Base-by-base conservation (phyloP, 1,140 invertebrate genomes). In the Helicorthomorpha holstii region DNA sequence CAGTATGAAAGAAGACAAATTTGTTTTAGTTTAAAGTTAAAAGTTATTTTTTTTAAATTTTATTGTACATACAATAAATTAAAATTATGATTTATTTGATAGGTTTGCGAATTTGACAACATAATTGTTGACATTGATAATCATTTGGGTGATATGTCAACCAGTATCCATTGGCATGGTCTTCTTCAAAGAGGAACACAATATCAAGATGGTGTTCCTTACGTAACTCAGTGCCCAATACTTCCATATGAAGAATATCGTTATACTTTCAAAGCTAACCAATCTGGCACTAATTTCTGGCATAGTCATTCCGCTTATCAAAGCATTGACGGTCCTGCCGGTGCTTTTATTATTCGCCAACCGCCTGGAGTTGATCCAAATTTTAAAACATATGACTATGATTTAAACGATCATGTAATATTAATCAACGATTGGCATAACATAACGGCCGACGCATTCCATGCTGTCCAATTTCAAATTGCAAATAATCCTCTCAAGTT, bases 181-280 rank as follows among this genome's bases (percentile, higher is more conserved):
- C 73, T 91, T 43, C 80, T 76, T 65, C 85, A 90, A 69, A 69
- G 75, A 38, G 81, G 78, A 44, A 80, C 81, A 1, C 85, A 85
- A 58, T 88, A 85, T 65, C 89, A 85, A 64, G 90, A 94, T 63
- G 89, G 90, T 34, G 87, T 91, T 25, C 85, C 88, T 3, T 83
- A 81, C 53, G 77, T 93, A 12, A 90, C 86, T 0, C 89, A 93
- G 65, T 92, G 88, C 67, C 87, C 88, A 3, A 91, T 92, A 58
- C 71, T 76, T 52, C 78, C 85, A 61, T 80, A 81, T 59, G 81
- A 84, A 21, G 7, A 55, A 29, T 45, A 25, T 48, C 61, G 62
- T 49, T 64, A 64, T 50, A 58, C 50, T 3, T 69, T 75, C 52
- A 62, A 63, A 47, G 75, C 75, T 3, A 27, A 55, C 14, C 49